Conservation (phyloP, 2,113 vertebrate species). For the Argyrosomus japonicus region DNA sequence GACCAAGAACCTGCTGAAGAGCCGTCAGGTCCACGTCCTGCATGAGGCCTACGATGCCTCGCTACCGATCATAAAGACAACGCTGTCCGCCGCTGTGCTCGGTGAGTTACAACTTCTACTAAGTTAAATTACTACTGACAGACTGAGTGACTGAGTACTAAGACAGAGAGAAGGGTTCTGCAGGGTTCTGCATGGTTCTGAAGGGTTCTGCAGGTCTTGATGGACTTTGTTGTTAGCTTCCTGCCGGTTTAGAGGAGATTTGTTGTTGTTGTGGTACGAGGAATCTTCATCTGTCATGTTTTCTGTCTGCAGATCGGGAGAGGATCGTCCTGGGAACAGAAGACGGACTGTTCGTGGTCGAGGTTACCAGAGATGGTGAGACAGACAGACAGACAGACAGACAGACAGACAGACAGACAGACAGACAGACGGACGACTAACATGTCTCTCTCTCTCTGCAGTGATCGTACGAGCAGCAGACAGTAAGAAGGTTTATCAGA, state of each 20-base stretch:
- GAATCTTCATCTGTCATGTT: too few species aligned
- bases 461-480: constrained; percentile 96
- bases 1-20: constrained; percentile 91
- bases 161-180: neutral
- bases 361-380: constrained; percentile 95
- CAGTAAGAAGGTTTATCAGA: constrained; percentile 96
- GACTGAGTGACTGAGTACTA: too few species aligned
- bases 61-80: constrained; percentile 93
- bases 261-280: too few species aligned
- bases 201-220: too few species aligned
- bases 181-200: too few species aligned
- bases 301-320: constrained; percentile 88
- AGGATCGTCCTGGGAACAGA: constrained; percentile 94
- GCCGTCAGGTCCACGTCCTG: constrained; percentile 88
- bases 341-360: constrained; percentile 95
- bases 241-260: too few species aligned
- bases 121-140: neutral
- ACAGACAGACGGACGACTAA: neutral
- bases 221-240: too few species aligned
- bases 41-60: constrained; percentile 96
- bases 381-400: neutral
- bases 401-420: neutral
- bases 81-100: constrained; percentile 90
- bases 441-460: constrained; percentile 63
- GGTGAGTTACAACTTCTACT: constrained; percentile 78